Percentiles rank a stretch among this genome's conserved stretches.
These are phyloP conservation scores for Callipepla californica DNA, from an alignment of 2,113 vertebrate genomes.

Conservation along the genomic window DNA sequence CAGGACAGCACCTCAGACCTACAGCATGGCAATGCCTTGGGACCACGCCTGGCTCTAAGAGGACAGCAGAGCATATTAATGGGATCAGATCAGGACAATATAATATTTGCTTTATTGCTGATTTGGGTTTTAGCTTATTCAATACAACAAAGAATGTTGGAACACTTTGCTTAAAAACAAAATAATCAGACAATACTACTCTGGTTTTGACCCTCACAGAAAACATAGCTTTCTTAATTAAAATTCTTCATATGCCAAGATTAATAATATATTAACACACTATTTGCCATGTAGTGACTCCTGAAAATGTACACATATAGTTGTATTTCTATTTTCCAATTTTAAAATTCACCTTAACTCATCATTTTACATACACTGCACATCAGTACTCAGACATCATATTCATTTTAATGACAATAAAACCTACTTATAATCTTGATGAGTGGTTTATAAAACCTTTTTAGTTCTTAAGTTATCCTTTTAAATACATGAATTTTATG, in stretches of 20 bases:
- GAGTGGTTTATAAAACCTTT: background rate
- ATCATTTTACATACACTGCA: background rate
- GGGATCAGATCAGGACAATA: background rate
- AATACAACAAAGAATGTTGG: background rate
- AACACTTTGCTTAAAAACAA: background rate
- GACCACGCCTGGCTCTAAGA: background rate
- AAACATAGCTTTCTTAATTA: background rate
- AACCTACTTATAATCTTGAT: background rate
- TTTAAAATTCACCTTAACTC: background rate
- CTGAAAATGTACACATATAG: background rate
- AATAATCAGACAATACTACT: background rate
- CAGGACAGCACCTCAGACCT: background rate
- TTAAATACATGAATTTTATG: background rate
- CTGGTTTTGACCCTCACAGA: background rate
- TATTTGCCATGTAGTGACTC: background rate
- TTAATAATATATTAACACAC: background rate
- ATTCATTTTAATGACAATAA: background rate
- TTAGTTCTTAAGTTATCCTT: background rate
- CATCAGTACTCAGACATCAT: background rate
- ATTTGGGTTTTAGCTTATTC: rapidly evolving
- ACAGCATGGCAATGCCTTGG: background rate
- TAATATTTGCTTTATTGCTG: background rate
- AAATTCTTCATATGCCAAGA: background rate
- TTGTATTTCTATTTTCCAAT: background rate
- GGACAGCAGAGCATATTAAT: background rate